These are phyloP conservation scores for Liparis tanakae DNA, from an alignment of 2,797 vertebrate species.

Conservation along the genomic window DNA sequence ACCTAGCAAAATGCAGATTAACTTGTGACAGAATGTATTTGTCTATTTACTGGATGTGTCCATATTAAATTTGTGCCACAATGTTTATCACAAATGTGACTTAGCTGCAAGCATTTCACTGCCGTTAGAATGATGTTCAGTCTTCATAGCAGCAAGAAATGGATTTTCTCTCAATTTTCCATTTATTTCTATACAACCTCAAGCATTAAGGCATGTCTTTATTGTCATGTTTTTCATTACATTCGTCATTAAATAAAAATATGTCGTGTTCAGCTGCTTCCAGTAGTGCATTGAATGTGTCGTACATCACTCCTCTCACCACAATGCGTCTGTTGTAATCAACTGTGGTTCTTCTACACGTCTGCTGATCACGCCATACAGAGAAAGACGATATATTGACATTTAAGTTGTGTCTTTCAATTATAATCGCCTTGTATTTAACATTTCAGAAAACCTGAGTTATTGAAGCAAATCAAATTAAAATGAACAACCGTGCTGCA, in stretches of 20 bases:
- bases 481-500: slow-evolving; percentile 8
- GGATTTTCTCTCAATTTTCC: slow-evolving; percentile 53
- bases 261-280: slow-evolving; percentile 28
- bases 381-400: slow-evolving; percentile 2
- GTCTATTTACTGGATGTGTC: slow-evolving; percentile 65
- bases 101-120: slow-evolving; percentile 50
- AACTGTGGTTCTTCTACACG: not conserved
- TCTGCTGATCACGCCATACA: slow-evolving; percentile 4
- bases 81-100: slow-evolving; percentile 60
- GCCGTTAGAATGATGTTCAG: slow-evolving; percentile 41
- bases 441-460: not conserved
- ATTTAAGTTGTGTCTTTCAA: not conserved
- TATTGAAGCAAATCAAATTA: not conserved
- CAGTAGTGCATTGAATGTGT: slow-evolving; percentile 4
- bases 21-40: slow-evolving; percentile 65
- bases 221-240: slow-evolving; percentile 14
- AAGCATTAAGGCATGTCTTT: slow-evolving; percentile 24
- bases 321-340: slow-evolving; percentile 10
- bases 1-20: slow-evolving; percentile 70
- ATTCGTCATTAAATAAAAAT: slow-evolving; percentile 32
- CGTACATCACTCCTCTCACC: slow-evolving; percentile 10
- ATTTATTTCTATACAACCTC: slow-evolving; percentile 42
- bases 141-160: slow-evolving; percentile 49
- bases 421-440: not conserved
- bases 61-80: slow-evolving; percentile 60